Percentiles rank a stretch among this genome's conserved stretches.
Evolutionary conservation across 2,113 vertebrate species (phyloP).

Genomic region (Gadus macrocephalus): DNA sequence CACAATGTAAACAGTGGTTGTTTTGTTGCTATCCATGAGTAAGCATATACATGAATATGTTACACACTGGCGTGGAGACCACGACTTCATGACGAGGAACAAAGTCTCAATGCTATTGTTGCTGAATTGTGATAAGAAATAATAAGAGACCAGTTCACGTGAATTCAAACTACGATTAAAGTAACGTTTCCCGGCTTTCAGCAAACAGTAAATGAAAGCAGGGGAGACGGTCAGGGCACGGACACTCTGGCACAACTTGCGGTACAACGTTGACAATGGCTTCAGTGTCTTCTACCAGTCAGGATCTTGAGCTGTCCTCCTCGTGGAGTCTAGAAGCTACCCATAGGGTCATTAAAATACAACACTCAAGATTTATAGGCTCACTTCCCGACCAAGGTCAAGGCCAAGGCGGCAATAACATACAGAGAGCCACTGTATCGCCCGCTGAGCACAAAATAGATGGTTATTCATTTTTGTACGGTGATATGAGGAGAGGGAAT

Average conservation of each 20-base stretch:
- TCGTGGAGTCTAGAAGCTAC: constrained; percentile 56
- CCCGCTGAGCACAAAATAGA: constrained; percentile 9
- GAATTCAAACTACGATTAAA: too few species aligned
- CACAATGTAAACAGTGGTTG: constrained; percentile 15
- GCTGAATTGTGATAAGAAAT: too few species aligned
- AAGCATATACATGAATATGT: too few species aligned
- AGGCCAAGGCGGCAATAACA: constrained; percentile 51
- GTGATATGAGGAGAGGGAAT: constrained; percentile 24
- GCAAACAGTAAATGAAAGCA: too few species aligned
- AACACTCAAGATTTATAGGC: constrained; percentile 61
- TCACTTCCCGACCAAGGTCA: constrained; percentile 53
- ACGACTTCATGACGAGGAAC: too few species aligned
- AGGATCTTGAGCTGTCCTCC: constrained; percentile 39
- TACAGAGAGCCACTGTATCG: constrained; percentile 36
- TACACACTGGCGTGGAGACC: too few species aligned
- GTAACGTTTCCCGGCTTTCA: too few species aligned
- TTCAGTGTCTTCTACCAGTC: constrained; percentile 40
- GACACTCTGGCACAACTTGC: too few species aligned
- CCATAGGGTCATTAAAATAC: constrained; percentile 52
- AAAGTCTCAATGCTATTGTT: too few species aligned
- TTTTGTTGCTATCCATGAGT: too few species aligned
- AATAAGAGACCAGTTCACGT: too few species aligned
- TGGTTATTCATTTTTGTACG: constrained; percentile 21
- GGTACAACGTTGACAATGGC: constrained; percentile 6
- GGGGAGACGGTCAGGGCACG: too few species aligned